Base-by-base conservation (phyloP, 2,888 invertebrate species). In the Chaetoderma sp. region DNA sequence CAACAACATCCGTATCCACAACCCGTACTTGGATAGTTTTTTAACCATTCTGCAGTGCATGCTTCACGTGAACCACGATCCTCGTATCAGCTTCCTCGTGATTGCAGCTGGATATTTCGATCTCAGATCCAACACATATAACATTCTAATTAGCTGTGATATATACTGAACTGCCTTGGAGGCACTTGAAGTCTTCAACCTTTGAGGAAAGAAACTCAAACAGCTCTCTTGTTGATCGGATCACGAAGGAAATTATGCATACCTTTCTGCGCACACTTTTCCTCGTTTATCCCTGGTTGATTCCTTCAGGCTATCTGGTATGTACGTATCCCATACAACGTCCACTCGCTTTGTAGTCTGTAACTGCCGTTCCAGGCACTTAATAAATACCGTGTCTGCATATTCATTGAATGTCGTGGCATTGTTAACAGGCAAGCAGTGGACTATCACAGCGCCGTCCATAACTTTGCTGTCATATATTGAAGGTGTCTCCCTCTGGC, bases 381-480 rank as follows among this genome's bases (percentile, higher is more conserved):
- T 68, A 4, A 70, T 27, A 30, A 68, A 68, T 25, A 68, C 42
- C 8, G 6, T 36, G 8, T 36, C 23, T 4, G 68, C 62, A 63
- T 72, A 74, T 2, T 72, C 70, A 21, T 64, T 27, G 57, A 75
- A 73, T 0, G 70, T 69, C n/a, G 56, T 61, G n/a, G 55, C 60
- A 4, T 23, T 42, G 8, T 49, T 42, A 6, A 61, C 60, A 36
- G 30, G 28, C 39, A 68, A 25, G 49, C 62, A 58, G 52, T 72
- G 67, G 13, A 71, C 60, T 18, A 74, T 57, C 8, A 60, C 73
- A 23, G 73, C 60, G n/a, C 71, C 68, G 57, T 68, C 73, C n/a
- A 69, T 16, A n/a, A 69, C 30, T 27, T 54, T 44, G 2, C 50
- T 59, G 36, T 69, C 62, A 18, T 47, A 52, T n/a, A n/a, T 18